These are phyloP conservation scores for Oriolus oriolus DNA, from an alignment of 2,113 vertebrate genomes.

Conservation along the genomic window DNA sequence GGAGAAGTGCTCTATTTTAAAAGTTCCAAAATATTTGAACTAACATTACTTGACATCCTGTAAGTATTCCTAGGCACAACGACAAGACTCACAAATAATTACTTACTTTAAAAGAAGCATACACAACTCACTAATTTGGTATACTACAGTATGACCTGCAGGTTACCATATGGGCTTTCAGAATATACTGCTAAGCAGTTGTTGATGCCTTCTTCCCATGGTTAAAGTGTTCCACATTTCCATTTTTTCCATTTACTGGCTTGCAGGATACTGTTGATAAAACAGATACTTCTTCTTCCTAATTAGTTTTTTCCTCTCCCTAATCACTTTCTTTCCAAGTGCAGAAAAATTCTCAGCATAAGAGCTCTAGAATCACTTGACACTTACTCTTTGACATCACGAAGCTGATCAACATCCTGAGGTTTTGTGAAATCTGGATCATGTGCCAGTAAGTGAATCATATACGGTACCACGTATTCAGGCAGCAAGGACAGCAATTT, in stretches of 20 bases:
- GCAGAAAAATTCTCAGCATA: background rate
- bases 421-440: constrained; percentile 98
- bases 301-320: background rate
- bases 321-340: background rate
- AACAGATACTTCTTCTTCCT: background rate
- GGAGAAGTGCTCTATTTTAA: background rate
- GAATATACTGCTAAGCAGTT: background rate
- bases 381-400: constrained; percentile 98
- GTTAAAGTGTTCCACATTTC: background rate
- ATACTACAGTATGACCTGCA: background rate
- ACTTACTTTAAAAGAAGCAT: background rate
- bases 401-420: constrained; percentile 95
- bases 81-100: background rate
- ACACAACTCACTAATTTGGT: background rate
- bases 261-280: background rate
- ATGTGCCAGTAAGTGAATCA: constrained; percentile 96
- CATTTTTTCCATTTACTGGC: background rate
- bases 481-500: constrained; percentile 93
- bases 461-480: constrained; percentile 96
- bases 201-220: background rate
- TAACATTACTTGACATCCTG: background rate
- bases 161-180: background rate
- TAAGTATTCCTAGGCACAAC: background rate
- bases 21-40: background rate
- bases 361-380: background rate